Conservation (phyloP, 2,888 invertebrate genomes). For the Stenotaenia linearis region DNA sequence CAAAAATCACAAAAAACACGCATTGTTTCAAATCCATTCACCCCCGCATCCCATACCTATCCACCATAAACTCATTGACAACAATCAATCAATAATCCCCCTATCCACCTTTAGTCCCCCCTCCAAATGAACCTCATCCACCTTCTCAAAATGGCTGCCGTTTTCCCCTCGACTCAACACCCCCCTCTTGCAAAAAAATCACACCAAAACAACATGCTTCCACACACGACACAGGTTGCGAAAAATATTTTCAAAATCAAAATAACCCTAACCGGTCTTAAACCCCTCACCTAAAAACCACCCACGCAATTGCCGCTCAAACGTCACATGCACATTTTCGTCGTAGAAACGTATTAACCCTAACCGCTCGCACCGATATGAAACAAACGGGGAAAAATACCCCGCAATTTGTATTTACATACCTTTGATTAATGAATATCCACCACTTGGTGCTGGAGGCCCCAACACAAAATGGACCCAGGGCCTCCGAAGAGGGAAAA, state of each 20-base stretch:
- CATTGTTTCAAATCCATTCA: background rate
- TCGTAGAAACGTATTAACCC: background rate
- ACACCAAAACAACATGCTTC: background rate
- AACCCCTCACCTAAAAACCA: background rate
- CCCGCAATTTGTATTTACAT: background rate
- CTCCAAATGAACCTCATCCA: constrained; percentile 2
- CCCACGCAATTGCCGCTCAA: background rate
- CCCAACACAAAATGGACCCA: constrained; percentile 26
- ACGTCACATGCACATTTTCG: background rate
- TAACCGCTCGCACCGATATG: background rate
- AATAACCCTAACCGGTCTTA: constrained; percentile 2
- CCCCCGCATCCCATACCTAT: background rate
- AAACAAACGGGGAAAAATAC: background rate
- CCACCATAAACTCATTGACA: background rate
- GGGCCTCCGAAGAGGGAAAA: constrained; percentile 26
- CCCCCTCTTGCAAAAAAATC: background rate
- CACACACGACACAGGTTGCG: background rate
- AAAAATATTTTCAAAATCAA: background rate
- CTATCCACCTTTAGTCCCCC: background rate
- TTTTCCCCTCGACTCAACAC: background rate
- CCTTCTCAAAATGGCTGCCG: constrained; percentile 8
- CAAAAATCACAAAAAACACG: background rate
- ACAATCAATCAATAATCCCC: background rate
- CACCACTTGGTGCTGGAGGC: constrained; percentile 23
- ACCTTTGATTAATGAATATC: constrained; percentile 12